These are phyloP conservation scores for Charadrius vociferus DNA, from an alignment of 2,113 vertebrate genomes.

Conservation along the genomic window DNA sequence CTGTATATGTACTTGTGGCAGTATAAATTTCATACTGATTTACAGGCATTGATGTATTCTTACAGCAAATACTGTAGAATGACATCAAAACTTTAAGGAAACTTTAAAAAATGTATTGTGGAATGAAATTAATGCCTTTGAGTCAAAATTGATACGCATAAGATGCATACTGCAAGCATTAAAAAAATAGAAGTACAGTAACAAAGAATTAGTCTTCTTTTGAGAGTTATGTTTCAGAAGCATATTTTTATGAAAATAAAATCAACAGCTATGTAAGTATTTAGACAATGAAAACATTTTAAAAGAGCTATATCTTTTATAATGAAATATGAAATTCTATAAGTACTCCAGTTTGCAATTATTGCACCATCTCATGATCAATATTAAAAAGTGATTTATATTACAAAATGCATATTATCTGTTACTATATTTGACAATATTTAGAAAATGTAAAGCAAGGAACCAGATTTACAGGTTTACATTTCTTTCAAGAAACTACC, in stretches of 20 bases:
- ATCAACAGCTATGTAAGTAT: background rate
- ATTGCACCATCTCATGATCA: background rate
- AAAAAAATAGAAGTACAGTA: background rate
- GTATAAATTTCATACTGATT: background rate
- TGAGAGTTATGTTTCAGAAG: background rate
- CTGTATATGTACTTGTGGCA: background rate
- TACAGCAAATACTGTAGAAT: slow-evolving; percentile 15
- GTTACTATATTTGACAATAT: background rate
- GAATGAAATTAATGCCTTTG: background rate
- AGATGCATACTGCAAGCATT: background rate
- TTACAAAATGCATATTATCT: background rate
- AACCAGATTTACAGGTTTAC: background rate
- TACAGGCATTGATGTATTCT: background rate
- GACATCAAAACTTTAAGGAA: background rate
- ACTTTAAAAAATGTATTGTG: background rate
- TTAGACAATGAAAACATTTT: background rate
- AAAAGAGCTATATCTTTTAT: background rate
- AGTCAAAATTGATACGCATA: background rate
- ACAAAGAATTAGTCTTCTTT: background rate
- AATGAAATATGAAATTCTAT: background rate
- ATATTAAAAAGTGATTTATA: background rate
- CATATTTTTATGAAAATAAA: background rate
- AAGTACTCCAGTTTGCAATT: background rate
- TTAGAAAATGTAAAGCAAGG: background rate
- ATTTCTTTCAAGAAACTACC: background rate